Evolutionary conservation across 2,888 invertebrate genomes (phyloP).

Genomic region (Caenorhabditis doughertyi): DNA sequence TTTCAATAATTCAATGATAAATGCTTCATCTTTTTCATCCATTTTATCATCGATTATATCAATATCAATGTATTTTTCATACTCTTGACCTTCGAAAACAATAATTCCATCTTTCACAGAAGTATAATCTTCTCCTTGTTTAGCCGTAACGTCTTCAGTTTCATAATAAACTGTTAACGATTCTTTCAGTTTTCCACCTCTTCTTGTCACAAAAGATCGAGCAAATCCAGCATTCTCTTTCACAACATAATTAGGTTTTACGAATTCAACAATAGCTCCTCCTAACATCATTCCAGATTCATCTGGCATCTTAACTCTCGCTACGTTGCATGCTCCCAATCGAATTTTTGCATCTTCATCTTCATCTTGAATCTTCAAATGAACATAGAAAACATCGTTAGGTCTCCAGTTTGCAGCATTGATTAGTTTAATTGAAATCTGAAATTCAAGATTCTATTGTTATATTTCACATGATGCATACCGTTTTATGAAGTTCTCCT

Average conservation of each 20-base stretch:
- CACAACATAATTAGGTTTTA: slow-evolving; percentile 72
- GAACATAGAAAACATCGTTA: slow-evolving; percentile 86
- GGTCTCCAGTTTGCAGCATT: slow-evolving; percentile 86
- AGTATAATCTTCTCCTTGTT: slow-evolving; percentile 85
- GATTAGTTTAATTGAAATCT: slow-evolving; percentile 84
- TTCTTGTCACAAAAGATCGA: slow-evolving; percentile 64
- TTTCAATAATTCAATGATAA: slow-evolving; percentile 84
- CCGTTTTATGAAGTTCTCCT: slow-evolving; percentile 84
- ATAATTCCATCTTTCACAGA: slow-evolving; percentile 62
- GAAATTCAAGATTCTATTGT: not conserved
- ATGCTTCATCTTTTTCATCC: slow-evolving; percentile 86
- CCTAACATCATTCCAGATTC: slow-evolving; percentile 56
- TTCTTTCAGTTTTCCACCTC: slow-evolving; percentile 62
- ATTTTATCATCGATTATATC: slow-evolving; percentile 86
- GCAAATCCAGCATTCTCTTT: slow-evolving; percentile 70
- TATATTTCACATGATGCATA: not conserved
- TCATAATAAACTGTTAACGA: slow-evolving; percentile 84
- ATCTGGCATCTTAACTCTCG: slow-evolving; percentile 67
- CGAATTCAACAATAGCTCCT: slow-evolving; percentile 70
- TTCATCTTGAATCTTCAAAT: slow-evolving; percentile 83
- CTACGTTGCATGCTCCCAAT: slow-evolving; percentile 84
- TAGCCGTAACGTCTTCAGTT: slow-evolving; percentile 86
- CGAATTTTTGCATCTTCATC: slow-evolving; percentile 82
- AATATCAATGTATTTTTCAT: slow-evolving; percentile 85
- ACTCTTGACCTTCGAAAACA: slow-evolving; percentile 82